A percentile compares a stretch with the other conserved stretches of the same genome.
phyloP scores from a whole-genome alignment of 2,888 invertebrate species.

The Scaptodrosophila latifasciaeformis region DNA sequence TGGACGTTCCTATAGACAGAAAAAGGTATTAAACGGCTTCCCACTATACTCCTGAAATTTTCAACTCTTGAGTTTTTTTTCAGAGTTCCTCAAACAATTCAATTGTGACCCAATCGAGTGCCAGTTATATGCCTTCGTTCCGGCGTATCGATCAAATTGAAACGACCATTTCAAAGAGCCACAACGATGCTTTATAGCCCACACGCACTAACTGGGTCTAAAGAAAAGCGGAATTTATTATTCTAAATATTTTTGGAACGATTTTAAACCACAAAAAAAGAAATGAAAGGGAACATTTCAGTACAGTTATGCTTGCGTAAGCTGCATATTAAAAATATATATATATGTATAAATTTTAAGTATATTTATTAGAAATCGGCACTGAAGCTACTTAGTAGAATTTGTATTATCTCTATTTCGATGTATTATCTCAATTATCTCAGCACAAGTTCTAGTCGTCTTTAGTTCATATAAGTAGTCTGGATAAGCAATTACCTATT shows the following conservation, averaged over 20 bases:
- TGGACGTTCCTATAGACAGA: conserved; percentile 73
- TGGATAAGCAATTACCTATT: no score
- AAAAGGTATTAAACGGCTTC: conserved; percentile 62
- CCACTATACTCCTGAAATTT: no score
- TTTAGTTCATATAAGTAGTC: conserved; percentile 2
- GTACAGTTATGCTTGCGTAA: conserved; percentile 6
- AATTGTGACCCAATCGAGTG: conserved; percentile 71
- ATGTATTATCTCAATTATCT: conserved; percentile 35
- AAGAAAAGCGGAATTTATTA: conserved; percentile 24
- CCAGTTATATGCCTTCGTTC: conserved; percentile 71
- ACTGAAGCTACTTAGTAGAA: conserved; percentile 38
- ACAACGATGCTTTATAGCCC: conserved; percentile 71
- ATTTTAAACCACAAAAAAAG: conserved; percentile 32
- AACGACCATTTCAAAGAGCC: conserved; percentile 68
- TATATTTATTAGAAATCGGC: conserved; percentile 16
- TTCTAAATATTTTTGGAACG: conserved; percentile 49
- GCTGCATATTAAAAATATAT: background rate
- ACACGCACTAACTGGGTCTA: conserved; percentile 63
- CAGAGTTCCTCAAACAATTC: conserved; percentile 74
- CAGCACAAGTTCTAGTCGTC: conserved; percentile 55
- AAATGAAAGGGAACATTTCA: background rate
- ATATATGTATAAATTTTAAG: no score
- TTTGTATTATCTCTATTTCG: conserved; percentile 21
- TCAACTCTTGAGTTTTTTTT: conserved; percentile 7
- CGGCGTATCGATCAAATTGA: conserved; percentile 73